Conservation (phyloP, 2,888 invertebrate genomes). For the Ametastegia equiseti region DNA sequence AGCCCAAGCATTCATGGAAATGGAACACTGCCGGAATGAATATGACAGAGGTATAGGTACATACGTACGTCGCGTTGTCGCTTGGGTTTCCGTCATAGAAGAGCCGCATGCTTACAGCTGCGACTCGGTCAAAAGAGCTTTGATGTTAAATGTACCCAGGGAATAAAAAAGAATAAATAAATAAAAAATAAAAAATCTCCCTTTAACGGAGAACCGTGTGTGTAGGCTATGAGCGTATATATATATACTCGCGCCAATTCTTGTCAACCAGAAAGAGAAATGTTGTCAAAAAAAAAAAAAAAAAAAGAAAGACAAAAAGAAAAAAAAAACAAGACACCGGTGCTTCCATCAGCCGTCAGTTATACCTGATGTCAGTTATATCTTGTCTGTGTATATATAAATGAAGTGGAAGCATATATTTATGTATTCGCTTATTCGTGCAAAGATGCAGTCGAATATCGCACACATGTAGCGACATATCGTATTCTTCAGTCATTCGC, state of each 20-base stretch:
- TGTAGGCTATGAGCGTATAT: not conserved
- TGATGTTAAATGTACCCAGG: conserved; percentile 39
- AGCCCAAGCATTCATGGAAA: conserved; percentile 11
- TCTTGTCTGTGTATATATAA: not conserved
- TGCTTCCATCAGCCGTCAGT: conserved; percentile 8
- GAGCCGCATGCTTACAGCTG: conserved; percentile 35
- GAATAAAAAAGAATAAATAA: conserved; percentile 6
- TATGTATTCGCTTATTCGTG: not conserved
- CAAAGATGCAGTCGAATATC: not conserved
- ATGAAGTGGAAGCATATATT: not conserved
- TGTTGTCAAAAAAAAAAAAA: not conserved
- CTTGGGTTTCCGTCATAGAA: conserved; percentile 2
- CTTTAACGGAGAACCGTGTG: not conserved
- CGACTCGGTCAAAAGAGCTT: conserved; percentile 27
- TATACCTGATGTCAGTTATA: not conserved
- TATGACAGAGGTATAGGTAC: conserved; percentile 2
- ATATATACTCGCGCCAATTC: not conserved
- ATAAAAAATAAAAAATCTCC: conserved; percentile 10
- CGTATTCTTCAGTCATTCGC: no score
- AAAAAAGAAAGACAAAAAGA: not conserved
- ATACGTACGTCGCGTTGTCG: no score
- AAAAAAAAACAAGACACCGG: not conserved
- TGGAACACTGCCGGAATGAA: conserved; percentile 16
- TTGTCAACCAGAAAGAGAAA: conserved; percentile 26
- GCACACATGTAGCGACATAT: no score